These are phyloP conservation scores for Amphiura filiformis DNA, from an alignment of 35 echinoderm and acorn worm species.

Conservation along the genomic window DNA sequence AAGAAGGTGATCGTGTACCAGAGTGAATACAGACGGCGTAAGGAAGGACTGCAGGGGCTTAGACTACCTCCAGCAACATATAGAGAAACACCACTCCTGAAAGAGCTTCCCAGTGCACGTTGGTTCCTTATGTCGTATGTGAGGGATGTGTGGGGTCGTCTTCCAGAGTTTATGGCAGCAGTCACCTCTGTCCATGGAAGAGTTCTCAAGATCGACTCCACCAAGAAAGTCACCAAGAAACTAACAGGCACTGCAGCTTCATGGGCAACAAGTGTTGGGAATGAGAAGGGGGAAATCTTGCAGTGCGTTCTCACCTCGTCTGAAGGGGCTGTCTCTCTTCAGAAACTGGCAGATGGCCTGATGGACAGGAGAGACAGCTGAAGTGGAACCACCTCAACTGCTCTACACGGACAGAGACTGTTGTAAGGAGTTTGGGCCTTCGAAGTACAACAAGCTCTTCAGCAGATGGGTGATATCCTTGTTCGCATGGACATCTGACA, in stretches of 20 bases:
- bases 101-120: constrained; percentile 29
- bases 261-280: constrained; percentile 60
- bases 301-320: constrained; percentile 46
- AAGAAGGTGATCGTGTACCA: constrained; percentile 14
- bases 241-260: constrained; percentile 16
- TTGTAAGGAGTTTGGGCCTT: no score
- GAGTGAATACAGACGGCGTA: not conserved
- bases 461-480: constrained; percentile 35
- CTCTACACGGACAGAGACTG: constrained; percentile 64
- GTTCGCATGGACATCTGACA: constrained; percentile 82
- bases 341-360: no score
- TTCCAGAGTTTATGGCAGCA: constrained; percentile 4
- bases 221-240: constrained; percentile 41
- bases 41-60: not conserved
- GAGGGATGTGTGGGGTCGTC: constrained; percentile 53
- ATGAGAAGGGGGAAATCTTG: constrained; percentile 50
- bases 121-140: constrained; percentile 60
- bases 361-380: constrained; percentile 17
- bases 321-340: constrained; percentile 26
- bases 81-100: constrained; percentile 18
- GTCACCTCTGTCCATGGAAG: not conserved
- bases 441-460: no score
- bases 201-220: constrained; percentile 64
- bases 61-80: not conserved
- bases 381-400: constrained; percentile 44